Evolutionary conservation across 2,888 invertebrate species (phyloP), one percentile per base, ranked within the genome.

Genomic region (Linnaemya tessellans): DNA sequence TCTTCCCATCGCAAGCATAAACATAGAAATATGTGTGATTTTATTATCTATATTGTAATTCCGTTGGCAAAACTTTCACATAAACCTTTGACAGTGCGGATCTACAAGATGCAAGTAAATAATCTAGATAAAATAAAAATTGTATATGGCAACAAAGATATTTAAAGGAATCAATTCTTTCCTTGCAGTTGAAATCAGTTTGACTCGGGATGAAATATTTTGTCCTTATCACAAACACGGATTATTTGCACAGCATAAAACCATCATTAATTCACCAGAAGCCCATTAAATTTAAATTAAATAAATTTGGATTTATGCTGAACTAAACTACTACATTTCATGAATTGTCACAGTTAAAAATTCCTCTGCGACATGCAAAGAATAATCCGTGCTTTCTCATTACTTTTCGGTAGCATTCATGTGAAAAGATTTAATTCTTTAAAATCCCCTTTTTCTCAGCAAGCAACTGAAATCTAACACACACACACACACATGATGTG

Each of bases 71-170:
- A 80, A 84, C 73, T 71, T 84, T 35, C 20, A 60, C 58, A 65
- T 62, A 60, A 80, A 80, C 49, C 80, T 80, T 73, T 73, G 62
- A 77, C 46, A 78, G 73, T 49, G 67, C 67, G 22, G 58, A 30
- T 80, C 77, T 80, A 56, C 60, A 54, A 64, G 41, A 74, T 25
- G 62, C 71, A 43, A 60, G 60, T 60, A 80, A 74, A 67, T 80
- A 41, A 58, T 73, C 65, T 58, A 41, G 49, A 80, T 60, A 73
- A 70, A 67, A 58, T 67, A 58, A 67, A 60, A 65, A 49, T 41
- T 49, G 13, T 74, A 43, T 25, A 56, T 13, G 49, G 18, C 18
- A 25, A 58, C 65, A 58, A 51, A 67, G 20, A 18, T 11, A 7
- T 56, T 56, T 49, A 73, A 80, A 80, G 22, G 71, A 56, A 18